A percentile compares a stretch with the other conserved stretches of the same genome.
phyloP scores from a whole-genome alignment of 2,113 vertebrate species.

The Sporophila hypoxantha region DNA sequence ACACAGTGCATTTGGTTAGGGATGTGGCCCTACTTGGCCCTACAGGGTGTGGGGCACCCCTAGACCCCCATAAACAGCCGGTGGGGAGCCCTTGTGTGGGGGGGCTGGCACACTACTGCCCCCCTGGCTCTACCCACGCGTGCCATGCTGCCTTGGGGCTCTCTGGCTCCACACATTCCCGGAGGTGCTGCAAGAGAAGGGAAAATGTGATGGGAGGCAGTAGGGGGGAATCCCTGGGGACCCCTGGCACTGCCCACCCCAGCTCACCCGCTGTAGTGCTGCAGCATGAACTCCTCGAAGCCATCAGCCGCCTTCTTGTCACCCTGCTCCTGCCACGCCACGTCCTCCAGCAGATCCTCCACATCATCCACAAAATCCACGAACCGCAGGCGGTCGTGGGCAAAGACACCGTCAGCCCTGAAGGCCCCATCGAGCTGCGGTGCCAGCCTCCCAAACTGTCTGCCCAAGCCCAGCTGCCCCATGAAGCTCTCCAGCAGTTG shows the following conservation, averaged over 20 bases:
- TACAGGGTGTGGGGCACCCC: neutral
- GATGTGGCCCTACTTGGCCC: neutral
- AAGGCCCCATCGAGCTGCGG: slow-evolving; percentile 68
- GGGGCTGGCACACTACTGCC: neutral
- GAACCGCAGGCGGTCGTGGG: slow-evolving; percentile 81
- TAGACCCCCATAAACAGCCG: neutral
- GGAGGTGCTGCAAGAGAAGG: neutral
- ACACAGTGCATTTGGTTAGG: neutral
- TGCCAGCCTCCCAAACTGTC: slow-evolving; percentile 43
- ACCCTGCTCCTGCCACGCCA: slow-evolving; percentile 64
- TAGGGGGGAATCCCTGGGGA: rapidly evolving
- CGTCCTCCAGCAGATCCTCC: slow-evolving; percentile 86
- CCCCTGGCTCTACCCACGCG: neutral
- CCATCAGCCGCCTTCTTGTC: slow-evolving; percentile 76
- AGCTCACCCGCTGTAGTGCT: neutral
- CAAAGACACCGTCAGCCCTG: slow-evolving; percentile 68
- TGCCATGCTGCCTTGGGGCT: neutral
- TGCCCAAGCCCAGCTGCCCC: slow-evolving; percentile 56
- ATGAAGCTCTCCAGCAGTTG: slow-evolving; percentile 74
- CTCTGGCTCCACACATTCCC: neutral
- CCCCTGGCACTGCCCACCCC: rapidly evolving
- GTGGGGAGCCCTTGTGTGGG: neutral
- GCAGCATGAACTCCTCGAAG: slow-evolving; percentile 76
- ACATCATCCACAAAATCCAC: slow-evolving; percentile 81
- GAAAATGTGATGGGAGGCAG: neutral